Evolutionary conservation across 2,113 vertebrate species (phyloP).

Genomic region (Dissostichus mawsoni): DNA sequence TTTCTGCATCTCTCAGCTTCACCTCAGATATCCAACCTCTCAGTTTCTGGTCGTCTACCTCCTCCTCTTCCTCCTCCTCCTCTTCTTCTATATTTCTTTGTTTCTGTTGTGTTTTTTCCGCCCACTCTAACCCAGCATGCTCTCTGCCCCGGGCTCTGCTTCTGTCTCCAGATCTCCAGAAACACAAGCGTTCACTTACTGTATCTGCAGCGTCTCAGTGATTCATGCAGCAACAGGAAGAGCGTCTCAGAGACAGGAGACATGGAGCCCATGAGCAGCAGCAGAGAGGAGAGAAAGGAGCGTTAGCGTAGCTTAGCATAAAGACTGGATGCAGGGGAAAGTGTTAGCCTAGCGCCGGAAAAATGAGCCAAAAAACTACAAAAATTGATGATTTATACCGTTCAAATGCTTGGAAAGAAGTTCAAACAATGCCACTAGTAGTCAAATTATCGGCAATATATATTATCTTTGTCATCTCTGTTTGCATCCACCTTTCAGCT

Average conservation of each 20-base stretch:
- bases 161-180: constrained; percentile 19
- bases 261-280: background rate
- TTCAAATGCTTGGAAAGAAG: too few relatives aligned
- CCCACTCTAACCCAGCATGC: constrained; percentile 75
- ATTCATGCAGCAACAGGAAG: constrained; percentile 42
- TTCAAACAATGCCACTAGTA: too few relatives aligned
- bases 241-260: background rate
- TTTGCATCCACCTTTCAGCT: too few relatives aligned
- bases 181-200: constrained; percentile 35
- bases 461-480: too few relatives aligned
- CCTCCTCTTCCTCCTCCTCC: constrained; percentile 18
- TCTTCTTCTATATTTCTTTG: constrained; percentile 27
- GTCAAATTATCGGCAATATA: too few relatives aligned
- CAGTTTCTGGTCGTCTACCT: constrained; percentile 6
- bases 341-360: too few relatives aligned
- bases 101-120: constrained; percentile 44
- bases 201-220: constrained; percentile 30
- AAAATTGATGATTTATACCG: too few relatives aligned
- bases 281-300: constrained; percentile 1
- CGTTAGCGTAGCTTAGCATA: background rate
- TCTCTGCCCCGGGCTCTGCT: constrained; percentile 60
- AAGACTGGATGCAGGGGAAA: background rate
- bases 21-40: constrained; percentile 32
- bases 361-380: too few relatives aligned
- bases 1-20: constrained; percentile 2